A percentile compares a stretch with the other conserved stretches of the same genome.
Conservation (phyloP, 2,797 vertebrate species). For the Acestrorhynchus altus region DNA sequence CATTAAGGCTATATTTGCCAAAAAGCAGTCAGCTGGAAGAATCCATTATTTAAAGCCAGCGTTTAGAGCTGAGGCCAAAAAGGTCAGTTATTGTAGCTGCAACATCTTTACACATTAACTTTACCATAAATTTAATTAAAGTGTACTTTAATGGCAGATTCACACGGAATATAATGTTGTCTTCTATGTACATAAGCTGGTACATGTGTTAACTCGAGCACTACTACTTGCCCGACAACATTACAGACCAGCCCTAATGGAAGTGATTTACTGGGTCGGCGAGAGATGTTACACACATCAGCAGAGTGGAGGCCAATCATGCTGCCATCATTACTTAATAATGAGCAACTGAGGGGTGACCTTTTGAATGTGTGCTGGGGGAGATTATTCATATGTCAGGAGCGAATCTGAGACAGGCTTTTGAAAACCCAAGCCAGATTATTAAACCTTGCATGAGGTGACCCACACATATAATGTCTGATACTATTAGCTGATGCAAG, state of each 20-base stretch:
- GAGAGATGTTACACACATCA: slow-evolving; percentile 3
- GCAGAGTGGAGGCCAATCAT: slow-evolving; percentile 6
- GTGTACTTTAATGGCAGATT: not conserved
- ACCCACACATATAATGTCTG: not conserved
- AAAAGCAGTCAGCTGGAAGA: not conserved
- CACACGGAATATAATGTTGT: not conserved
- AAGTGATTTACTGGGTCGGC: slow-evolving; percentile 19
- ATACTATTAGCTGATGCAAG: not conserved
- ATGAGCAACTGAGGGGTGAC: slow-evolving; percentile 34
- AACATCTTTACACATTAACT: not conserved
- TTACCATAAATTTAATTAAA: not conserved
- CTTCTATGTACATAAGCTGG: not conserved
- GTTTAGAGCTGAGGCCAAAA: not conserved
- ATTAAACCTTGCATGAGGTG: slow-evolving; percentile 24
- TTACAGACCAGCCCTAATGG: slow-evolving; percentile 5
- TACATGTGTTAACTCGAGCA: not conserved
- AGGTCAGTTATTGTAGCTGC: not conserved
- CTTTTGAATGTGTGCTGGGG: slow-evolving; percentile 42
- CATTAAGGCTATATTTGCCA: not conserved
- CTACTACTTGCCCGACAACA: not conserved
- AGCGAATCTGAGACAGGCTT: slow-evolving; percentile 32
- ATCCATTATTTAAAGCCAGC: not conserved
- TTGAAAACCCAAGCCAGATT: slow-evolving; percentile 26
- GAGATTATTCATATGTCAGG: slow-evolving; percentile 55
- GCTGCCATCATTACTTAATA: slow-evolving; percentile 40